Evolutionary conservation across 2,113 vertebrate species (phyloP).

Genomic region (Cyrtonyx montezumae): DNA sequence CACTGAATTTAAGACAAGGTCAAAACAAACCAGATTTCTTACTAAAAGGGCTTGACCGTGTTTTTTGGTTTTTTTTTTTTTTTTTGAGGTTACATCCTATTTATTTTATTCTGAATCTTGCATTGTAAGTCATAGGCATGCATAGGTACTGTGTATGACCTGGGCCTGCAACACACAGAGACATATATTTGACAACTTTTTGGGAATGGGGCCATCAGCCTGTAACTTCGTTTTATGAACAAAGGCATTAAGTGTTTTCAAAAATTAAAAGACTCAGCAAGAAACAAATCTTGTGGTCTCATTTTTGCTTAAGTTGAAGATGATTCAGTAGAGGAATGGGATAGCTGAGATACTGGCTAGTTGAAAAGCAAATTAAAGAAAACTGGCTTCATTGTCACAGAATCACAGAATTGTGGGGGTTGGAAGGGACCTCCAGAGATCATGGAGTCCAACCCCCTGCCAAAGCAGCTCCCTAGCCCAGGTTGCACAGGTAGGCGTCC

Average conservation of each 20-base stretch:
- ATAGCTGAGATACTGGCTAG: neutral
- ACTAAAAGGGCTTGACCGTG: neutral
- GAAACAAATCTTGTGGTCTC: neutral
- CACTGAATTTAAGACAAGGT: neutral
- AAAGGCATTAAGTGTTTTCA: neutral
- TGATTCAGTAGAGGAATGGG: neutral
- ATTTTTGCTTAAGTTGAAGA: neutral
- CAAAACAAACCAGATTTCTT: neutral
- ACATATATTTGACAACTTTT: neutral
- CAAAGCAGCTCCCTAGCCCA: no score
- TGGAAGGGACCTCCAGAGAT: no score
- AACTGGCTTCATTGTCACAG: neutral
- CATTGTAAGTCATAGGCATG: neutral
- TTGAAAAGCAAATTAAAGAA: neutral
- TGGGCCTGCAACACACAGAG: fast-evolving
- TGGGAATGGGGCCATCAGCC: neutral
- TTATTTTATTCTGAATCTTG: neutral
- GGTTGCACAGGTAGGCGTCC: no score
- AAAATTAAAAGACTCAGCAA: neutral
- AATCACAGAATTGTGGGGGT: no score
- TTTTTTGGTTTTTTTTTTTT: neutral
- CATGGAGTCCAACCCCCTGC: no score
- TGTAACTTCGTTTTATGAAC: neutral
- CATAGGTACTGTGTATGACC: neutral
- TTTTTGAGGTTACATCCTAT: neutral